phyloP scores from a whole-genome alignment of 2,797 vertebrate species.

The Threskiornis aethiopicus region DNA sequence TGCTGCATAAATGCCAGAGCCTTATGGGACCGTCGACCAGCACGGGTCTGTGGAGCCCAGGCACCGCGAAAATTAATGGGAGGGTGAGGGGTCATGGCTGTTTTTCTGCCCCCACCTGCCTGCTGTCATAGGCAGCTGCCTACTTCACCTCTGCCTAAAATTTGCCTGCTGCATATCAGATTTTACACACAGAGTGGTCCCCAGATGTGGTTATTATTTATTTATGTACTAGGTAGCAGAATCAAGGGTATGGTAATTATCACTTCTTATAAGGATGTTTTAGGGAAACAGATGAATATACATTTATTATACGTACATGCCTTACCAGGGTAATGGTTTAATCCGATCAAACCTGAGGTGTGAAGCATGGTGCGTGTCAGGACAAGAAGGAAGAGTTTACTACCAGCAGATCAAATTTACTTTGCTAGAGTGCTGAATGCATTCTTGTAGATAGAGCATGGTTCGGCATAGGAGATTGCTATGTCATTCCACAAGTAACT shows the following conservation, averaged over 20 bases:
- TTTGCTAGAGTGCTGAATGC: neutral
- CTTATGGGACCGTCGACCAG: fast-evolving
- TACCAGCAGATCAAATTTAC: neutral
- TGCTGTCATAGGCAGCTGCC: neutral
- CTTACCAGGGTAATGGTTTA: neutral
- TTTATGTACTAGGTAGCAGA: neutral
- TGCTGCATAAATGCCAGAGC: neutral
- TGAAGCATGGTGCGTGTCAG: neutral
- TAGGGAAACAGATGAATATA: neutral
- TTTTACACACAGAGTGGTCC: neutral
- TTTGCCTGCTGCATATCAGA: neutral
- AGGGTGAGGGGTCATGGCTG: neutral
- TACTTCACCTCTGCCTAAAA: neutral
- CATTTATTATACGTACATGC: neutral
- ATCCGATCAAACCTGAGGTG: neutral
- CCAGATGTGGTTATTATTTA: neutral
- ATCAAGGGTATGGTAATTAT: neutral
- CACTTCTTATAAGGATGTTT: neutral
- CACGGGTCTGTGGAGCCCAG: neutral
- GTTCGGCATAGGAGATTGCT: neutral
- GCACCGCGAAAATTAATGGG: neutral
- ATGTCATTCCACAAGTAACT: neutral
- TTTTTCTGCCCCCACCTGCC: neutral
- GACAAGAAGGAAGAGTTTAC: neutral
- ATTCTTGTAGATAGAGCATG: neutral